Evolutionary conservation across 1,140 invertebrate species (phyloP).

Genomic region (Drosophila rufa): DNA sequence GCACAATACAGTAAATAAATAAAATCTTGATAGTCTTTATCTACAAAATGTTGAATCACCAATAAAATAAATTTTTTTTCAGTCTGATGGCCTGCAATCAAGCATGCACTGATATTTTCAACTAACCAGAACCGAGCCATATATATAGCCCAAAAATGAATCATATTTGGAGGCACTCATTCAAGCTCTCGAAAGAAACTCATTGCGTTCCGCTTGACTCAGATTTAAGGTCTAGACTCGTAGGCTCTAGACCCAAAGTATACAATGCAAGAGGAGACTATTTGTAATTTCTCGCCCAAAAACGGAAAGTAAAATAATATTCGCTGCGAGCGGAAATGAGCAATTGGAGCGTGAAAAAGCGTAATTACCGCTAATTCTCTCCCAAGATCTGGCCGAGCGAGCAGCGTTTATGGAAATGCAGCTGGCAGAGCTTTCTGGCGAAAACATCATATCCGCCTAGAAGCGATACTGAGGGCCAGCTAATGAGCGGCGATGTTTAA

Average conservation of each 20-base stretch:
- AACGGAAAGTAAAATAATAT: slow-evolving; percentile 51
- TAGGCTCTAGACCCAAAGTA: slow-evolving; percentile 12
- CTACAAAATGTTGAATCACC: not conserved
- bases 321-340: slow-evolving; percentile 63
- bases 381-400: slow-evolving; percentile 48
- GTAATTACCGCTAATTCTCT: slow-evolving; percentile 67
- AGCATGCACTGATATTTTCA: slow-evolving; percentile 3
- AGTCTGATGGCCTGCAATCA: slow-evolving; percentile 1
- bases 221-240: slow-evolving; percentile 18
- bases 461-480: slow-evolving; percentile 18
- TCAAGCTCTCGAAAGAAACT: slow-evolving; percentile 38
- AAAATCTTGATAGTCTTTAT: not conserved
- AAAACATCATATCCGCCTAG: slow-evolving; percentile 13
- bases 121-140: not conserved
- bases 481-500: slow-evolving; percentile 74
- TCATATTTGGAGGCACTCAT: slow-evolving; percentile 8
- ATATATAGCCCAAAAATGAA: slow-evolving; percentile 10
- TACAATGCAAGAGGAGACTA: slow-evolving; percentile 4
- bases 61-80: slow-evolving; percentile 2
- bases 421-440: not conserved
- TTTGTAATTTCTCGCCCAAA: slow-evolving; percentile 46
- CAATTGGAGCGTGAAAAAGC: slow-evolving; percentile 78
- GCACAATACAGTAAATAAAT: not conserved
- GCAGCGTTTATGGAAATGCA: slow-evolving; percentile 63
- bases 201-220: slow-evolving; percentile 43